Conservation (phyloP, 2,888 invertebrate genomes). For the Blera fallax region DNA sequence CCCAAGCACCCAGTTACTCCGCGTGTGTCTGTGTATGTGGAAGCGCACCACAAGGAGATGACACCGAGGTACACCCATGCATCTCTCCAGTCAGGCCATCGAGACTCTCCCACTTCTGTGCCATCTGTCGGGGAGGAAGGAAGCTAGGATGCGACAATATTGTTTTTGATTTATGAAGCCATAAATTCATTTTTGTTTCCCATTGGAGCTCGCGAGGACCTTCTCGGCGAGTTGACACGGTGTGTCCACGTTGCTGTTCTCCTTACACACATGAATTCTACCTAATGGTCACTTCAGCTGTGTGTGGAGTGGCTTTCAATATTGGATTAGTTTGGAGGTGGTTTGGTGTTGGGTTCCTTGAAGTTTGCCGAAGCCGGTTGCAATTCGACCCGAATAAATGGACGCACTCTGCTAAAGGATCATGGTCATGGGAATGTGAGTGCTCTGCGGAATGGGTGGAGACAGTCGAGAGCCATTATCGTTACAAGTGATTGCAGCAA, state of each 20-base stretch:
- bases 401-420: constrained; percentile 30
- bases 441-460: constrained; percentile 6
- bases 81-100: constrained; percentile 10
- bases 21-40: constrained; percentile 4
- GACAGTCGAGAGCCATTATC: constrained; percentile 57
- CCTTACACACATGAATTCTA: constrained; percentile 53
- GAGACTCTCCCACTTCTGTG: not conserved
- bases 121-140: constrained; percentile 20
- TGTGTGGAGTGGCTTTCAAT: constrained; percentile 64
- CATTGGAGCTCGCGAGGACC: constrained; percentile 29
- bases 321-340: constrained; percentile 64
- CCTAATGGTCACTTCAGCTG: constrained; percentile 66
- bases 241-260: constrained; percentile 21
- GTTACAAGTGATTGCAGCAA: constrained; percentile 65
- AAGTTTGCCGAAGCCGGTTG: constrained; percentile 43
- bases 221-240: constrained; percentile 50
- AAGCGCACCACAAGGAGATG: constrained; percentile 51
- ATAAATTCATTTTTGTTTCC: constrained; percentile 79
- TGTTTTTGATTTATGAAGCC: constrained; percentile 79
- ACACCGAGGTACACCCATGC: constrained; percentile 36
- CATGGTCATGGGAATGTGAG: constrained; percentile 41
- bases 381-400: constrained; percentile 64
- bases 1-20: constrained; percentile 15
- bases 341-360: constrained; percentile 51
- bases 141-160: constrained; percentile 78